phyloP scores from a whole-genome alignment of 1,140 invertebrate species.

The Heliothis virescens region DNA sequence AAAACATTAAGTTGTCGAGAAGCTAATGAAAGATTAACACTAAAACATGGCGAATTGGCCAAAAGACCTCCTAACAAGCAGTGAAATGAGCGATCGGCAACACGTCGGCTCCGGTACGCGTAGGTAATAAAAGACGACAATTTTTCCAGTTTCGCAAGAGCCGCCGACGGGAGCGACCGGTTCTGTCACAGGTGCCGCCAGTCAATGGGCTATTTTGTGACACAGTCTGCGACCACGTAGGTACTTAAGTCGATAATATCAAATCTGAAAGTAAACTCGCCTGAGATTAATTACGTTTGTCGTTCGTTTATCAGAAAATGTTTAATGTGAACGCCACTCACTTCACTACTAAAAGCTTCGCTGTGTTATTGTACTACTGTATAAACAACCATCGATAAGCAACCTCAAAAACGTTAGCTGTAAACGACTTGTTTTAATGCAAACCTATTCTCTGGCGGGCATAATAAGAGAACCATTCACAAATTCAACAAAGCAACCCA shows the following conservation, averaged over 20 bases:
- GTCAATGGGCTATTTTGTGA: constrained; percentile 69
- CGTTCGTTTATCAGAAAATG: constrained; percentile 34
- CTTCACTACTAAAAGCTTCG: constrained; percentile 28
- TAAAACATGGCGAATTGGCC: constrained; percentile 39
- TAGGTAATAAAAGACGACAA: constrained; percentile 69
- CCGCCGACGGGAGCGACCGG: constrained; percentile 69
- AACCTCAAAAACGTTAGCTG: constrained; percentile 44
- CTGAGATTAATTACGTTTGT: constrained; percentile 38
- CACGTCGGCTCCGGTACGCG: constrained; percentile 47
- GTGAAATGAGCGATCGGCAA: constrained; percentile 47
- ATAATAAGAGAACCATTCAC: constrained; percentile 77
- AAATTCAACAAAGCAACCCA: constrained; percentile 79
- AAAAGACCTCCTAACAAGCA: constrained; percentile 50
- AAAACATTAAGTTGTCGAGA: constrained; percentile 4
- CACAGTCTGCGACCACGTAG: constrained; percentile 33
- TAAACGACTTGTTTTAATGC: constrained; percentile 56
- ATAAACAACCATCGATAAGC: constrained; percentile 32
- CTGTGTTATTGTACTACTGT: constrained; percentile 26
- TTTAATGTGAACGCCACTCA: not conserved
- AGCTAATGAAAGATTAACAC: constrained; percentile 15
- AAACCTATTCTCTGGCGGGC: constrained; percentile 52
- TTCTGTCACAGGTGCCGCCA: constrained; percentile 74
- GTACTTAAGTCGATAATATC: constrained; percentile 47
- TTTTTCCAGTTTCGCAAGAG: constrained; percentile 77
- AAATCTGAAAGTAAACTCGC: constrained; percentile 44